These are phyloP conservation scores for Adelosebastes latens DNA, from an alignment of 2,797 vertebrate genomes.

Conservation along the genomic window DNA sequence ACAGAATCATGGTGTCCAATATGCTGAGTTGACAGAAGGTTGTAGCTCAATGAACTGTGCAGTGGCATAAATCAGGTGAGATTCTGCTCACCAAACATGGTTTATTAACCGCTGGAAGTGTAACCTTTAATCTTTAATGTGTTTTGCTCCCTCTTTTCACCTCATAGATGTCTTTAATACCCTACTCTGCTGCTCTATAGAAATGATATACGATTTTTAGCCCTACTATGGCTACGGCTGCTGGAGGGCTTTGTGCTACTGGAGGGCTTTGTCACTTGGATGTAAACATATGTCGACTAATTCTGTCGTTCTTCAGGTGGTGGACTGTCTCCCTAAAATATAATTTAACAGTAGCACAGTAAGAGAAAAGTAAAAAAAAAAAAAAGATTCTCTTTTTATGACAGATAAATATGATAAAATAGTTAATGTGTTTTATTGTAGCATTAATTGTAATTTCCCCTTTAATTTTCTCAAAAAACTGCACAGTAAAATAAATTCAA, in stretches of 20 bases:
- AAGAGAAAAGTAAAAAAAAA: neutral
- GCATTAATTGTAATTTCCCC: neutral
- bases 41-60: slow-evolving; percentile 14
- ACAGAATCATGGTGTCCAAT: slow-evolving; percentile 12
- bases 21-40: slow-evolving; percentile 38
- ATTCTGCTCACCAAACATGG: slow-evolving; percentile 8
- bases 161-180: neutral
- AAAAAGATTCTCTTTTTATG: neutral
- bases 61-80: slow-evolving; percentile 1
- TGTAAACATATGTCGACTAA: neutral
- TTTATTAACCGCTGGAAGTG: slow-evolving; percentile 12
- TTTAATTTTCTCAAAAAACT: neutral
- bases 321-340: neutral
- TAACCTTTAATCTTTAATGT: slow-evolving; percentile 3
- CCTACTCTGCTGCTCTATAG: neutral
- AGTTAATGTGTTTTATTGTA: neutral
- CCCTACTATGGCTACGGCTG: neutral
- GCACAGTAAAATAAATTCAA: neutral
- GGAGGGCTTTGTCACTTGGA: neutral
- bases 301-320: neutral
- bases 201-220: neutral
- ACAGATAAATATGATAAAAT: neutral
- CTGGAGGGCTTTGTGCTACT: neutral
- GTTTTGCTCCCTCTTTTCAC: neutral
- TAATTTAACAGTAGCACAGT: neutral